Percentiles rank a stretch among this genome's conserved stretches.
These are phyloP conservation scores for Sinella curviseta DNA, from an alignment of 1,140 invertebrate species.

Conservation along the genomic window DNA sequence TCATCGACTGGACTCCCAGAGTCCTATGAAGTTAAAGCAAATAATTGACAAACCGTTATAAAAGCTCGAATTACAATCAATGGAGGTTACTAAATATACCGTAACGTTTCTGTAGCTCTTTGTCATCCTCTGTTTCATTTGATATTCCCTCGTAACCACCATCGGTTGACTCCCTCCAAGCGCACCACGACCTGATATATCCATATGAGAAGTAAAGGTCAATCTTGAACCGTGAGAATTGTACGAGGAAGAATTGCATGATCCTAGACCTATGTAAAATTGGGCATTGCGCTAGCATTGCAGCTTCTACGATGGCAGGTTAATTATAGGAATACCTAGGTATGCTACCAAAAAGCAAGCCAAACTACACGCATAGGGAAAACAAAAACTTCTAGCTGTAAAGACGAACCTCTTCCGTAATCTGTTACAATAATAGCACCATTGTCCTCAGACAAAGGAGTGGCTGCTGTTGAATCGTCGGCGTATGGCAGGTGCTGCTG, in stretches of 20 bases:
- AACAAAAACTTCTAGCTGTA: neutral
- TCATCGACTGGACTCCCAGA: neutral
- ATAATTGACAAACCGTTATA: neutral
- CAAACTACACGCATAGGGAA: neutral
- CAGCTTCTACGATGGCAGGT: no score
- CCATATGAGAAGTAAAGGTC: conserved; percentile 82
- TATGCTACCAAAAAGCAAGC: neutral
- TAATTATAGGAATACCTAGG: no score
- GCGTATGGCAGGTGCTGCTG: conserved; percentile 95
- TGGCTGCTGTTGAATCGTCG: conserved; percentile 95
- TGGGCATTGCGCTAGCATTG: neutral
- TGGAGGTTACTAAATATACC: neutral
- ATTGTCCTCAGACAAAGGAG: conserved; percentile 96
- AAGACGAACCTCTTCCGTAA: conserved; percentile 25
- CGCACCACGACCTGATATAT: conserved; percentile 15
- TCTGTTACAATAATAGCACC: conserved; percentile 89
- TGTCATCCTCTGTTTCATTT: conserved; percentile 62
- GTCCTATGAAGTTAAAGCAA: neutral
- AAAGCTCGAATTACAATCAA: neutral
- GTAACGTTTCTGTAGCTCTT: neutral
- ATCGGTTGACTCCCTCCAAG: conserved; percentile 67
- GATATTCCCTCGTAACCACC: conserved; percentile 77
- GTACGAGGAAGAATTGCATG: conserved; percentile 82
- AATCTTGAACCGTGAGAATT: conserved; percentile 88
- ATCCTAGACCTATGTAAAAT: conserved; percentile 62